A percentile compares a stretch with the other conserved stretches of the same genome.
Conservation (phyloP, 1,140 invertebrate species). For the Dreissena polymorpha region DNA sequence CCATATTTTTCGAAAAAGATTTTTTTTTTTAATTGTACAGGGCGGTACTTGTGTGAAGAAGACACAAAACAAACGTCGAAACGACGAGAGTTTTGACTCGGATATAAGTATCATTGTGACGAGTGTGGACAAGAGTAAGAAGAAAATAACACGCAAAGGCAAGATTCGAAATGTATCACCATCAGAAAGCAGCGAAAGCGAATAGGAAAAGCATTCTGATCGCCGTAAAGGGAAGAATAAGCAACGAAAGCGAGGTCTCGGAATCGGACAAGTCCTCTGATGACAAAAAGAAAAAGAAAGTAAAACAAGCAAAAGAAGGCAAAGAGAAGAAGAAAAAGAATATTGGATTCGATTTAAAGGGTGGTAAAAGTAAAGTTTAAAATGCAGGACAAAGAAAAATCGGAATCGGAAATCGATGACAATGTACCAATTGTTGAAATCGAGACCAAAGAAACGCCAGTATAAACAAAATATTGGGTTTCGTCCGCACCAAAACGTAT, state of each 20-base stretch:
- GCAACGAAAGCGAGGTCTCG: conserved; percentile 7
- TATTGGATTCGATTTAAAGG: conserved; percentile 40
- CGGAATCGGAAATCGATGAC: conserved; percentile 28
- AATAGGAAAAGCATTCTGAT: neutral
- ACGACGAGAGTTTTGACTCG: conserved; percentile 39
- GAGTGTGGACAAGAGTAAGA: conserved; percentile 15
- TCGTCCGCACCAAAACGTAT: neutral
- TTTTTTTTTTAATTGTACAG: conserved; percentile 32
- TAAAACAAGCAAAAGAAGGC: neutral
- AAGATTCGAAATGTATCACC: conserved; percentile 19
- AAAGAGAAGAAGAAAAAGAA: conserved; percentile 38
- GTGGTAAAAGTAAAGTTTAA: neutral
- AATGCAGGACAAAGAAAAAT: neutral
- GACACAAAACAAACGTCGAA: conserved; percentile 3
- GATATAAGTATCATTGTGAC: conserved; percentile 44
- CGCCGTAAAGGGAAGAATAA: conserved; percentile 10
- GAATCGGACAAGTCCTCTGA: conserved; percentile 6
- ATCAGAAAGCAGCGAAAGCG: conserved; percentile 24
- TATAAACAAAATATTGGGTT: neutral
- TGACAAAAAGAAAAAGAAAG: neutral
- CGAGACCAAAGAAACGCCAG: too few relatives aligned
- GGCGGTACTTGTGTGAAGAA: neutral
- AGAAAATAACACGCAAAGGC: neutral
- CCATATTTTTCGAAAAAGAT: conserved; percentile 26
- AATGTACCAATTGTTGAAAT: neutral